These are phyloP conservation scores for Pammene aurita DNA, from an alignment of 2,888 invertebrate species.

Conservation along the genomic window DNA sequence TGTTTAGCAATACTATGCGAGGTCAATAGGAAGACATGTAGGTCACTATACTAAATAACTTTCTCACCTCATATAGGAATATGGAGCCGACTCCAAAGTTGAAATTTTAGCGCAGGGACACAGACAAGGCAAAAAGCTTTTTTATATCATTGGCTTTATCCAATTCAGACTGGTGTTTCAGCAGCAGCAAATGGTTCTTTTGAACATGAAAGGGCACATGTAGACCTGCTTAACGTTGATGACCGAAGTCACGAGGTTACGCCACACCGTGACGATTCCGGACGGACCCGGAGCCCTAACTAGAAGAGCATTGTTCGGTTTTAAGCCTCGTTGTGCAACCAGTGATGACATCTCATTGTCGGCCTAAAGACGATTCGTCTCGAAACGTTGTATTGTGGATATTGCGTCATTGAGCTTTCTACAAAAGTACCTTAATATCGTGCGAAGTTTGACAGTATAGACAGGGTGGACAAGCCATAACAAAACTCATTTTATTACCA, in stretches of 20 bases:
- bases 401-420: constrained; percentile 23
- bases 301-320: constrained; percentile 31
- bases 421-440: neutral
- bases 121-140: no score
- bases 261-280: constrained; percentile 31
- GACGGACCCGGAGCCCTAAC: constrained; percentile 24
- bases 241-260: constrained; percentile 13
- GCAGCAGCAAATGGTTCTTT: neutral
- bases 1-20: no score
- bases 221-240: neutral
- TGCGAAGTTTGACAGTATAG: neutral
- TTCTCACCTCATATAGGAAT: no score
- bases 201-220: neutral
- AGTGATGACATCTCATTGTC: constrained; percentile 41
- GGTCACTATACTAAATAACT: no score
- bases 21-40: no score
- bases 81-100: no score
- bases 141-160: no score
- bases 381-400: constrained; percentile 12
- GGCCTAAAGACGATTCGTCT: constrained; percentile 23
- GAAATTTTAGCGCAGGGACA: no score
- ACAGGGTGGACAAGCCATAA: no score
- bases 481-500: no score
- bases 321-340: constrained; percentile 34
- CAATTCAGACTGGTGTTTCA: no score